Evolutionary conservation across 2,113 vertebrate genomes (phyloP), one percentile per base, ranked within the genome.

Genomic region (Arenaria interpres): DNA sequence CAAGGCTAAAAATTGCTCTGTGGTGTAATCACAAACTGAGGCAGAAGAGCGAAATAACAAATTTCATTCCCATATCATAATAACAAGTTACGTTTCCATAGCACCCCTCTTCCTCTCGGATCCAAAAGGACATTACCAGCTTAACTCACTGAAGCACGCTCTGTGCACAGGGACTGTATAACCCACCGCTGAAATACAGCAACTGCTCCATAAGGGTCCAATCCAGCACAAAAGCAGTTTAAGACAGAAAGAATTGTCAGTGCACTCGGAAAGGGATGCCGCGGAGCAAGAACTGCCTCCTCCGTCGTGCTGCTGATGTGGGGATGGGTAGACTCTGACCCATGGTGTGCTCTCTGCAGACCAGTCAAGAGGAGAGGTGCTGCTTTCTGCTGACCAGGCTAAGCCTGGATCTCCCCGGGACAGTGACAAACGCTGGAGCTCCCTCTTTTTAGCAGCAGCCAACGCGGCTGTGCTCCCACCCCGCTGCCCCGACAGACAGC

Each of bases 1-100:
- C 97, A 97, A 97, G 77, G 96, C 95, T 97, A 97, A 96, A 96
- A 95, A 97, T 92, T 89, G 85, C 92, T 94, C 62, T 19, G 1
- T 76, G 84, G 62, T 68, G 77, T 92, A 95, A 97, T 96, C 89
- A 67, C 77, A 85, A 90, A 68, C 57, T 3, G 66, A 96, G 74
- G 86, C 81, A 91, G 84, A 95, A 78, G 57, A 95, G 59, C 0
- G 0, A 88, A 95, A 87, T 87, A 94, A 95, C 67, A 92, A 89
- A 97, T 85, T 62, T 91, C 14, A 6, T 94, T 89, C 91, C 94
- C 90, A 28, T 92, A 28, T 10, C 94, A 81, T 76, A 96, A 95
- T 3, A 96, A 95, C 82, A 94, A 93, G 74, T 80, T 63, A 57
- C 4, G 90, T 97, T 97, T 97, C 97, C 97, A 97, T 95, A 88